Evolutionary conservation across 2,888 invertebrate genomes (phyloP).

Genomic region (Napeogenes sylphis): DNA sequence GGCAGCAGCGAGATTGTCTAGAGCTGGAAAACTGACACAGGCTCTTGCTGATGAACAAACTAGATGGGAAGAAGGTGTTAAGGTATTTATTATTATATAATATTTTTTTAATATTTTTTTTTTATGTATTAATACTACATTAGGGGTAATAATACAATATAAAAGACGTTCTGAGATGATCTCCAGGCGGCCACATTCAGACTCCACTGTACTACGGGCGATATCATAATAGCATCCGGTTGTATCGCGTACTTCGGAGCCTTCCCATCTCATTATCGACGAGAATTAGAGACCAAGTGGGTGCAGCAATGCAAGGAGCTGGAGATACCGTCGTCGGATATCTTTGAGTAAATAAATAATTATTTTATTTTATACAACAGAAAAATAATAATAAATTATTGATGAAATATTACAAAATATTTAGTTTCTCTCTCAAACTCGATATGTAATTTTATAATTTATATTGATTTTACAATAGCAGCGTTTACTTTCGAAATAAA

Average conservation of each 20-base stretch:
- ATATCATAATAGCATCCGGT: conserved; percentile 90
- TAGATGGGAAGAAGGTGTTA: conserved; percentile 88
- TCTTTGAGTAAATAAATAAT: conserved; percentile 75
- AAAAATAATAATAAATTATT: background rate
- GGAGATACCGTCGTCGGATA: conserved; percentile 83
- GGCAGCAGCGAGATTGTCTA: conserved; percentile 85
- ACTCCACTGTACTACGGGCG: conserved; percentile 87
- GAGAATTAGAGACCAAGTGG: conserved; percentile 83
- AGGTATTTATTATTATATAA: conserved; percentile 52
- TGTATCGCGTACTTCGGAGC: conserved; percentile 95
- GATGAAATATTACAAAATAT: background rate
- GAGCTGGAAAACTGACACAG: conserved; percentile 90
- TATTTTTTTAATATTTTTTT: background rate
- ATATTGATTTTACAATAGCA: no score
- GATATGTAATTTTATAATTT: no score
- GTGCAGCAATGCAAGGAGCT: conserved; percentile 79
- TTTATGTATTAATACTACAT: background rate
- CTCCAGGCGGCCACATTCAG: conserved; percentile 80
- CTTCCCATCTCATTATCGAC: conserved; percentile 86
- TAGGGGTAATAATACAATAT: background rate
- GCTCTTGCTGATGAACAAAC: conserved; percentile 92
- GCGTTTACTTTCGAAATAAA: no score
- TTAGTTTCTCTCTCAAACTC: no score
- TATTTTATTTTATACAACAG: background rate
- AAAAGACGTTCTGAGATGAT: background rate